A percentile compares a stretch with the other conserved stretches of the same genome.
Evolutionary conservation across 2,797 vertebrate species (phyloP).

Genomic region (Sarcoramphus papa): DNA sequence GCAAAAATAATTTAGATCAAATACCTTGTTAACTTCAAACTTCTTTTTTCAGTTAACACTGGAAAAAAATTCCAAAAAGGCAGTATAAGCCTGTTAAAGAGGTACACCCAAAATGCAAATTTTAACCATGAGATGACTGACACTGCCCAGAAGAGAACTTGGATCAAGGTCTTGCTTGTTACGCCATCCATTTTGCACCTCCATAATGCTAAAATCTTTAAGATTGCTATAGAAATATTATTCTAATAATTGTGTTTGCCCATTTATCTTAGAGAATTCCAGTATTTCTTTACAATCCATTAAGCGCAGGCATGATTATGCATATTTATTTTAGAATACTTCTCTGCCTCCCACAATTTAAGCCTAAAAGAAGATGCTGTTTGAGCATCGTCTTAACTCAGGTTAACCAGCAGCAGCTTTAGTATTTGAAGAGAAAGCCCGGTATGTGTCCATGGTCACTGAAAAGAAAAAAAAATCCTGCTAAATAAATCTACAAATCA

Average conservation of each 20-base stretch:
- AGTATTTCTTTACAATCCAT: neutral
- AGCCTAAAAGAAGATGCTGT: neutral
- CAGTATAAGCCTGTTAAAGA: neutral
- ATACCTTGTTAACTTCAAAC: neutral
- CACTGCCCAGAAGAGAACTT: neutral
- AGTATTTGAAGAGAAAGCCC: neutral
- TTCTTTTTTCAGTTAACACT: neutral
- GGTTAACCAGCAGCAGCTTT: neutral
- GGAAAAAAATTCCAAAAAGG: neutral
- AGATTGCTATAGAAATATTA: neutral
- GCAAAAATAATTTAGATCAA: slow-evolving; percentile 40
- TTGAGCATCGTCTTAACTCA: neutral
- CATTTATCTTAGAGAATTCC: neutral
- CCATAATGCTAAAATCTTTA: neutral
- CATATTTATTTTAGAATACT: neutral
- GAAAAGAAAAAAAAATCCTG: neutral
- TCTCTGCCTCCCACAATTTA: neutral
- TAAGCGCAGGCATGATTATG: neutral
- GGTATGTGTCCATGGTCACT: rapidly evolving
- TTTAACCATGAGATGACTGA: neutral
- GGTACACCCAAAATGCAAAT: rapidly evolving
- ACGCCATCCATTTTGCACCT: neutral
- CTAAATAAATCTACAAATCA: neutral
- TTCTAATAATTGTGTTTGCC: neutral
- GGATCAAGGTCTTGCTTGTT: neutral